Percentiles rank a stretch among this genome's conserved stretches.
Conservation (phyloP, 2,113 vertebrate species). For the Excalfactoria chinensis region DNA sequence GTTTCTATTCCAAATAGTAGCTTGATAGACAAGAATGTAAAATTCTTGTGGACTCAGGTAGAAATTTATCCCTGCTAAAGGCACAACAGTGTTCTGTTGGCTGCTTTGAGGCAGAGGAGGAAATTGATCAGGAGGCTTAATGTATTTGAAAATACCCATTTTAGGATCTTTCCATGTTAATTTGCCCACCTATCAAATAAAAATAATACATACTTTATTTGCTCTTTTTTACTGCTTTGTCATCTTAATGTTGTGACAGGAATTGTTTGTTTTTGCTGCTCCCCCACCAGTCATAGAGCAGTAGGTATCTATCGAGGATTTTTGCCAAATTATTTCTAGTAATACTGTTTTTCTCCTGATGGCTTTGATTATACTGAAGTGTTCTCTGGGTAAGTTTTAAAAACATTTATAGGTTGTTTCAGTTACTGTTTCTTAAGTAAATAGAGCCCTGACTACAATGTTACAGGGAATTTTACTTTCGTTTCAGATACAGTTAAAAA, state of each 20-base stretch:
- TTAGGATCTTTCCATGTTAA: not conserved
- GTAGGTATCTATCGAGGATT: not conserved
- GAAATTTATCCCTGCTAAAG: not conserved
- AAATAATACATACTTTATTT: not conserved
- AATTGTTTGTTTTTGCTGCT: not conserved
- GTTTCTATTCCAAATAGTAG: not conserved
- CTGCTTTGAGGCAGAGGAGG: not conserved
- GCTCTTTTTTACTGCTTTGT: not conserved
- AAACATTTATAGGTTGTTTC: not conserved
- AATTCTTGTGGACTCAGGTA: not conserved
- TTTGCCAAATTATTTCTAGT: not conserved
- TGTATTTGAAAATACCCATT: not conserved
- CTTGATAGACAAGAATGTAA: not conserved
- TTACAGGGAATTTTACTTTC: not conserved
- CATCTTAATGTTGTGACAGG: not conserved
- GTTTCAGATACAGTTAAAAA: constrained; percentile 92
- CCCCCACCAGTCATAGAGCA: not conserved
- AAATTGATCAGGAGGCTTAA: not conserved
- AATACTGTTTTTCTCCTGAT: not conserved
- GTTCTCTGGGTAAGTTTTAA: not conserved
- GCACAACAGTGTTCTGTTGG: not conserved
- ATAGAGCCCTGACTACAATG: not conserved
- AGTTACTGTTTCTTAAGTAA: not conserved
- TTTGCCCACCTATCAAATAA: not conserved
- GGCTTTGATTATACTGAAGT: not conserved